phyloP scores from a whole-genome alignment of 2,797 vertebrate genomes.

The Myripristis murdjan region DNA sequence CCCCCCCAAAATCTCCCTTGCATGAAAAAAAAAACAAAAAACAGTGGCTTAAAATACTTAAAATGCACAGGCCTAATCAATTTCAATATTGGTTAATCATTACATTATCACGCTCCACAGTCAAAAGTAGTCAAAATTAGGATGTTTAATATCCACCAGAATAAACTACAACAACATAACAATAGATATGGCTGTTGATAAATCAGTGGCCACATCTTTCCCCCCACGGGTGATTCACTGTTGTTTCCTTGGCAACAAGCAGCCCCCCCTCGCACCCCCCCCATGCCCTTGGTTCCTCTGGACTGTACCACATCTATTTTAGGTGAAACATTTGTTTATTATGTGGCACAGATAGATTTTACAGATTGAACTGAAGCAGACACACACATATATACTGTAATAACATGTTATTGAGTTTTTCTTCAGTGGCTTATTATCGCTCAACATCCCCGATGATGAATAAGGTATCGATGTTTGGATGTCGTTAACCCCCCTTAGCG shows the following conservation, averaged over 20 bases:
- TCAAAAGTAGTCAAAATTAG: neutral
- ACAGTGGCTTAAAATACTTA: neutral
- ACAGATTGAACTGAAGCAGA: rapidly evolving
- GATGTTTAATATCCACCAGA: neutral
- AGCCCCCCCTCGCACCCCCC: conserved; percentile 76
- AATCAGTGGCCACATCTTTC: conserved; percentile 79
- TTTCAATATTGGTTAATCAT: neutral
- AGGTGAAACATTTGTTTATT: conserved; percentile 6
- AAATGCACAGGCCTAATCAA: neutral
- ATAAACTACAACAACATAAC: conserved; percentile 10
- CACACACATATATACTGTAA: rapidly evolving
- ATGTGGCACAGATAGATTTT: neutral
- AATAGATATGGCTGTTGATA: conserved; percentile 76
- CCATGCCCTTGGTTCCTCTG: conserved; percentile 70
- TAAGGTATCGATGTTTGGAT: conserved; percentile 1
- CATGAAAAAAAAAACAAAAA: too few species aligned
- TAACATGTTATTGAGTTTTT: rapidly evolving
- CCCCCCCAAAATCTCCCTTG: neutral
- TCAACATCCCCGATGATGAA: rapidly evolving
- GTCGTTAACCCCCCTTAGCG: neutral
- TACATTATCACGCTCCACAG: neutral
- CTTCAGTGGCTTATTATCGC: rapidly evolving
- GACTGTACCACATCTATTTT: conserved; percentile 78
- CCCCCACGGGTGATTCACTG: conserved; percentile 78
- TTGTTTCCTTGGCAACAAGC: conserved; percentile 87